phyloP scores from a whole-genome alignment of 2,888 invertebrate species.

The Ametastegia equiseti region DNA sequence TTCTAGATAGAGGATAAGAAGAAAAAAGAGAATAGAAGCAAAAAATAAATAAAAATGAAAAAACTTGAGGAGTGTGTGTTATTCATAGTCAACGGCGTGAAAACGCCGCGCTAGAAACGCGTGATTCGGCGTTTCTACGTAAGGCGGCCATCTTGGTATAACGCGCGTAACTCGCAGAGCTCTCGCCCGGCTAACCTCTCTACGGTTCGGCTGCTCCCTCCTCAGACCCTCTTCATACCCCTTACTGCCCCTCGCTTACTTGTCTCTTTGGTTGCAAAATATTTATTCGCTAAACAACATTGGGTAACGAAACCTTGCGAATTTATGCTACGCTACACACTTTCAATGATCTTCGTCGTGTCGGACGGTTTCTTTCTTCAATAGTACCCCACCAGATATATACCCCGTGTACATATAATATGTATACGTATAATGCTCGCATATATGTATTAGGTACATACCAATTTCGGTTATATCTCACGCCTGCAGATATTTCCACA shows the following conservation, averaged over 20 bases:
- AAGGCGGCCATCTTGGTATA: constrained; percentile 23
- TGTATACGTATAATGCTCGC: no score
- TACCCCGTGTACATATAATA: not conserved
- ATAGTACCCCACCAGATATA: not conserved
- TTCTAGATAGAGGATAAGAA: no score
- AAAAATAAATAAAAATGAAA: no score
- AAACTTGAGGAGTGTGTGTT: no score
- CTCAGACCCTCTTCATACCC: not conserved
- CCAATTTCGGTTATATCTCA: no score
- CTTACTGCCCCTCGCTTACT: not conserved
- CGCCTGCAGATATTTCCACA: no score
- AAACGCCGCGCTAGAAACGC: no score
- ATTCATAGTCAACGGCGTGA: no score
- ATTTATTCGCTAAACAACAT: constrained; percentile 33
- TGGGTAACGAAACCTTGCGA: constrained; percentile 37
- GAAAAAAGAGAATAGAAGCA: no score
- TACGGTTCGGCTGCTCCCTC: not conserved
- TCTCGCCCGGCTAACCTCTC: not conserved
- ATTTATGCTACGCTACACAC: not conserved
- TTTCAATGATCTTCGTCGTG: not conserved
- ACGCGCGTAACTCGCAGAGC: constrained; percentile 25
- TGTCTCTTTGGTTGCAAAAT: constrained; percentile 13
- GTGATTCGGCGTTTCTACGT: constrained; percentile 40
- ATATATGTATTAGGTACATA: no score
- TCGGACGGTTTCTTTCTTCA: not conserved